Evolutionary conservation across 2,888 invertebrate species (phyloP).

Genomic region (Metacarcinus magister): DNA sequence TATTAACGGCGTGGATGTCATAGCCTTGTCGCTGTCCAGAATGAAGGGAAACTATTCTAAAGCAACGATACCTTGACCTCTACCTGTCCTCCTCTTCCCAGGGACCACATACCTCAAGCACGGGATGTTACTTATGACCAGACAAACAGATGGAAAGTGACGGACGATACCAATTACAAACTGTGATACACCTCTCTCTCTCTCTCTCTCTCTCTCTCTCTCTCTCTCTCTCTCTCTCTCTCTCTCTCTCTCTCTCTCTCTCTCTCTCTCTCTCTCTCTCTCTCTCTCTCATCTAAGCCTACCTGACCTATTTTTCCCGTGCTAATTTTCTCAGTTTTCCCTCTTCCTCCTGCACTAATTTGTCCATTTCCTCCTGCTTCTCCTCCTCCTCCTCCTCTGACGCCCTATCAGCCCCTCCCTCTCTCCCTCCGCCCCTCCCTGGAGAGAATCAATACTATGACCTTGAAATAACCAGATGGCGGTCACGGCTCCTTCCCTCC

Average conservation of each 20-base stretch:
- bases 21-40: background rate
- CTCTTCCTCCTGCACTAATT: constrained; percentile 6
- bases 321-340: constrained; percentile 9
- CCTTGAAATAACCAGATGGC: constrained; percentile 69
- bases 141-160: background rate
- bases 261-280: constrained; percentile 52
- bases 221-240: constrained; percentile 22
- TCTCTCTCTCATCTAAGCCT: background rate
- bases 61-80: background rate
- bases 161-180: background rate
- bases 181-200: constrained; percentile 23
- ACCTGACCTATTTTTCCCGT: background rate
- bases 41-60: background rate
- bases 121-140: background rate
- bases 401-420: background rate
- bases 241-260: constrained; percentile 33
- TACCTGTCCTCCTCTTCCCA: background rate
- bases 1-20: background rate
- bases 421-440: background rate
- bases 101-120: background rate
- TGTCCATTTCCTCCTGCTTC: constrained; percentile 11
- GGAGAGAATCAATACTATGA: constrained; percentile 71
- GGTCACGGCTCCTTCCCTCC: constrained; percentile 59
- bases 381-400: constrained; percentile 38
- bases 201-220: constrained; percentile 17